Evolutionary conservation across 2,113 vertebrate species (phyloP), one percentile per base, ranked within the genome.

Genomic region (Eurypyga helias): DNA sequence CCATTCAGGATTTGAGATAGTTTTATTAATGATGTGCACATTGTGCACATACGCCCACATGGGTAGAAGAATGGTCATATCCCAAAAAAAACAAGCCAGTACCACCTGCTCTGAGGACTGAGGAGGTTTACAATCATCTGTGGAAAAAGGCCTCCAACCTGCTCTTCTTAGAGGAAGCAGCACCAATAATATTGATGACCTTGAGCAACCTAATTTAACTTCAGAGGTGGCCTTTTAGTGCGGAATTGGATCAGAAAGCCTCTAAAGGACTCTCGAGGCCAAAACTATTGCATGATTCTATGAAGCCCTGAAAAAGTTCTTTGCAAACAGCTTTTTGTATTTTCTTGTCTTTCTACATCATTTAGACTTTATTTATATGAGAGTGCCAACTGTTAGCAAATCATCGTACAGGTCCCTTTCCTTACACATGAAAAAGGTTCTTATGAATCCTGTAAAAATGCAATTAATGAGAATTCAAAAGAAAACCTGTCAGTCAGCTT

Each of bases 11-110:
- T 38, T 31, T 41, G 11, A 69, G 38, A 46, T 4, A 28, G 5
- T 33, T 83, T 76, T 57, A 62, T 33, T 91, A 15, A 4, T 18
- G 80, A 45, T 0, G 0, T 13, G 2, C 14, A 64, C 0, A 0
- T 12, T 3, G 7, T 8, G 7, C 23, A 33, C 28, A 70, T 49
- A 69, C n/a, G 36, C 20, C 36, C 36, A 16, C 7, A 8, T 15
- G 10, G 24, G 15, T 62, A 6, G 29, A 75, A 76, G 19, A 54
- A 36, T 29, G 28, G 10, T 13, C 29, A 43, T 6, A 43, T 3
- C 24, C 5, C 41, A 41, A 3, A 12, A 62, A 80, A 72, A 73
- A 62, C 5, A 80, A 77, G 25, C 17, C 36, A 78, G 4, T 29
- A 31, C 19, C 71, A 25, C 7, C 61, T 87, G 1, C 25, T 33